Percentiles rank a stretch among this genome's conserved stretches.
Evolutionary conservation across 2,888 invertebrate genomes (phyloP).

Genomic region (Cyclophora albipunctata): DNA sequence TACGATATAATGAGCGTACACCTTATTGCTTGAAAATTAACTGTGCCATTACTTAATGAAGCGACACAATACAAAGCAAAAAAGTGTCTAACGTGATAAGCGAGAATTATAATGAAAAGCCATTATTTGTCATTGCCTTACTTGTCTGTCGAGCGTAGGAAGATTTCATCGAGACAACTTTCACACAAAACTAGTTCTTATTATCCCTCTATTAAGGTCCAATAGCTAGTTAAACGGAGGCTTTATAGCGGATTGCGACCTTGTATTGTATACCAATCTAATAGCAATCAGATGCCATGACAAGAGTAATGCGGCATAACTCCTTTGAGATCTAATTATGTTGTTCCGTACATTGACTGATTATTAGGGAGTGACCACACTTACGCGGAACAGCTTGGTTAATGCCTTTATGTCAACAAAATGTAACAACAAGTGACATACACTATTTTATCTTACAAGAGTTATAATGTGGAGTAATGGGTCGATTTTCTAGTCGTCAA

Average conservation of each 20-base stretch:
- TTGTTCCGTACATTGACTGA: background rate
- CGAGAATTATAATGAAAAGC: constrained; percentile 33
- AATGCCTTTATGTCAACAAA: background rate
- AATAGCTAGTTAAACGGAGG: constrained; percentile 5
- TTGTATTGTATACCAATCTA: constrained; percentile 11
- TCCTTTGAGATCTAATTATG: background rate
- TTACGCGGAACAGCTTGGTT: background rate
- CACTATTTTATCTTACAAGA: no score
- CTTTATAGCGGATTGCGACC: constrained; percentile 4
- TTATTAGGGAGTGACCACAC: background rate
- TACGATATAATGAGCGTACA: no score
- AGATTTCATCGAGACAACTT: constrained; percentile 11
- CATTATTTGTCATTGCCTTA: constrained; percentile 41
- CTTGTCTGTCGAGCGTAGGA: constrained; percentile 11
- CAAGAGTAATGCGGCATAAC: constrained; percentile 19
- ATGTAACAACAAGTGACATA: background rate
- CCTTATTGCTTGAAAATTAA: constrained; percentile 8
- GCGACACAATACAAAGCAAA: constrained; percentile 17
- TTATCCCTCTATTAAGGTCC: constrained; percentile 8
- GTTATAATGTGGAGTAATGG: no score
- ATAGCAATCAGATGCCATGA: constrained; percentile 28
- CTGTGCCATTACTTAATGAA: constrained; percentile 11
- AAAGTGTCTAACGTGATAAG: constrained; percentile 31
- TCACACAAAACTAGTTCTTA: background rate
- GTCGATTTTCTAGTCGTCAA: no score